These are phyloP conservation scores for Tapera naevia DNA, from an alignment of 2,797 vertebrate genomes.

Conservation along the genomic window DNA sequence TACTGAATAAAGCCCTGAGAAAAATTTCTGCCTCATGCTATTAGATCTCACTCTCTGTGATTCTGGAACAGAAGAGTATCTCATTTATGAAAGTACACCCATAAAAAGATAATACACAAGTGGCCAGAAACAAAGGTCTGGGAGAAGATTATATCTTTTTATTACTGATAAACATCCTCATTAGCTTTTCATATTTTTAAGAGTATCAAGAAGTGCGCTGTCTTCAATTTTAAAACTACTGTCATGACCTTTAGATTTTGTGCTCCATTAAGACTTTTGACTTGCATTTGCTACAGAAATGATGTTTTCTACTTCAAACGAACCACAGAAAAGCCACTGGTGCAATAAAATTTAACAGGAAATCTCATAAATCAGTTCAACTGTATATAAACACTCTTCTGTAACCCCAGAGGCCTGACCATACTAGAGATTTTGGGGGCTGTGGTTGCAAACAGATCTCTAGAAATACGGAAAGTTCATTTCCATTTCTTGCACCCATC, in stretches of 20 bases:
- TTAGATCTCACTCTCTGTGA: neutral
- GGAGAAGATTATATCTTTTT: neutral
- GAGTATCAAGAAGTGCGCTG: neutral
- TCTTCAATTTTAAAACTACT: conserved; percentile 6
- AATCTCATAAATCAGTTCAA: conserved; percentile 33
- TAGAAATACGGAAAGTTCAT: neutral
- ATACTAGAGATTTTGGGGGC: neutral
- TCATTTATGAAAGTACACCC: neutral
- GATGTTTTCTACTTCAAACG: conserved; percentile 55
- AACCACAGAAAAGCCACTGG: neutral
- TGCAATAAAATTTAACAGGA: conserved; percentile 40
- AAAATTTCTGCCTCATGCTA: neutral
- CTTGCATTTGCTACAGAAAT: conserved; percentile 25
- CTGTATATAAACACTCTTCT: neutral
- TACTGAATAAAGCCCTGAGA: neutral
- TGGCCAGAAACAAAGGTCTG: conserved; percentile 1
- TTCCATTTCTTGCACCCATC: neutral
- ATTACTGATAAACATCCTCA: neutral
- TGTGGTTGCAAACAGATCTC: neutral
- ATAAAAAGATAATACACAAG: neutral
- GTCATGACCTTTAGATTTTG: conserved; percentile 37
- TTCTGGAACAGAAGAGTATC: neutral
- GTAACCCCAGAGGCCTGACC: neutral
- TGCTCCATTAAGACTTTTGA: conserved; percentile 25
- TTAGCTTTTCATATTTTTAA: conserved; percentile 37